Conservation (phyloP, 2,113 vertebrate genomes). For the Larimichthys polyactis region DNA sequence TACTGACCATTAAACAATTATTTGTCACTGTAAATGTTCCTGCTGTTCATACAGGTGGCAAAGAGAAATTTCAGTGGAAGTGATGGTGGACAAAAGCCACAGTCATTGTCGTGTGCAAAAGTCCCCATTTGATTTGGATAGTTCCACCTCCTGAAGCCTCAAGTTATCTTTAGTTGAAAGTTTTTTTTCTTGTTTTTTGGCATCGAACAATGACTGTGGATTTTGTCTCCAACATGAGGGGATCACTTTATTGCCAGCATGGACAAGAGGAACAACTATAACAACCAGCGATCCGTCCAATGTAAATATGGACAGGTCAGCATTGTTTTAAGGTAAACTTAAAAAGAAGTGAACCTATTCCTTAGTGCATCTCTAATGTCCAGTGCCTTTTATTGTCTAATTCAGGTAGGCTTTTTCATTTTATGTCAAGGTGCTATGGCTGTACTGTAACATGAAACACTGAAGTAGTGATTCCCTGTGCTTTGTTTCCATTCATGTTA, state of each 20-base stretch:
- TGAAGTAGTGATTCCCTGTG: neutral
- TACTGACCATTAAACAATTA: neutral
- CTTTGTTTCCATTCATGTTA: neutral
- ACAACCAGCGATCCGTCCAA: neutral
- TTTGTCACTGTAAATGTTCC: neutral
- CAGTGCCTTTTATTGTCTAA: conserved; percentile 22
- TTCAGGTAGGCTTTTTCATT: conserved; percentile 3
- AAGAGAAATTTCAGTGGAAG: no score
- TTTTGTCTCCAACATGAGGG: neutral
- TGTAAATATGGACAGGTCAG: neutral
- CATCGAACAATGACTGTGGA: neutral
- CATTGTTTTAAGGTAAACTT: neutral
- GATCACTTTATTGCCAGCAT: neutral
- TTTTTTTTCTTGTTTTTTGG: neutral
- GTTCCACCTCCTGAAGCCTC: neutral
- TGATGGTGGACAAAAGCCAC: no score
- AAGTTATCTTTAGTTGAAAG: neutral
- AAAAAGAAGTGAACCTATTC: neutral
- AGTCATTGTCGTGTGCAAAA: neutral
- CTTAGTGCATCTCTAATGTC: conserved; percentile 12
- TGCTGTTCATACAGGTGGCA: no score
- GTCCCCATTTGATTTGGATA: neutral
- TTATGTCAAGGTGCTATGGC: conserved; percentile 11
- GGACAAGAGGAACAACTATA: neutral
- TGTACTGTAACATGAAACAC: conserved; percentile 27